phyloP scores from a whole-genome alignment of 2,113 vertebrate genomes.

The Tyrannus savana region DNA sequence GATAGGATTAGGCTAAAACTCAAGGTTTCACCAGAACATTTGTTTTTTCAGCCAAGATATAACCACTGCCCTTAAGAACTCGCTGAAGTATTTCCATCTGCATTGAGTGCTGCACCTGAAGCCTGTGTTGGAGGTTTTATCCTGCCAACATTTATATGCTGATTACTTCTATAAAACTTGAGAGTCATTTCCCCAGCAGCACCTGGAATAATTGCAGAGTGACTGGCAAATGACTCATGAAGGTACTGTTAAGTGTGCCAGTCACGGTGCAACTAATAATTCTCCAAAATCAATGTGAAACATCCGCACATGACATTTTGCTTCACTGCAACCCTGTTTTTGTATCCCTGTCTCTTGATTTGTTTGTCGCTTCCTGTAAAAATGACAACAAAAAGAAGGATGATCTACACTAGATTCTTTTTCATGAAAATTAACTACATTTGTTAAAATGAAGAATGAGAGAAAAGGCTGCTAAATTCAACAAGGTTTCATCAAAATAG shows the following conservation, averaged over 20 bases:
- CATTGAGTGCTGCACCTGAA: conserved; percentile 73
- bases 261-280: conserved; percentile 73
- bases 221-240: conserved; percentile 74
- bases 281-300: conserved; percentile 63
- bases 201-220: conserved; percentile 84
- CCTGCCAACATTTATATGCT: conserved; percentile 74
- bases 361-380: conserved; percentile 72
- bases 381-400: conserved; percentile 71
- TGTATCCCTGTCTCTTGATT: conserved; percentile 48
- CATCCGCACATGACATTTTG: conserved; percentile 61
- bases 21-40: background rate
- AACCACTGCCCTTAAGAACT: conserved; percentile 41
- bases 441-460: conserved; percentile 35
- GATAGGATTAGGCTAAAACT: background rate
- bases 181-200: conserved; percentile 76
- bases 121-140: conserved; percentile 55
- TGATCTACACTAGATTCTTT: conserved; percentile 58
- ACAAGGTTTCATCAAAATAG: conserved; percentile 48
- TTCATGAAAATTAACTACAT: conserved; percentile 13
- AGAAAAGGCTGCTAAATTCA: conserved; percentile 45
- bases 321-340: conserved; percentile 71
- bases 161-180: conserved; percentile 77
- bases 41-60: conserved; percentile 27
- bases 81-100: conserved; percentile 64
- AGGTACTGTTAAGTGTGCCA: conserved; percentile 74